These are phyloP conservation scores for Holacanthella duospinosa DNA, from an alignment of 2,888 invertebrate genomes.

Conservation along the genomic window DNA sequence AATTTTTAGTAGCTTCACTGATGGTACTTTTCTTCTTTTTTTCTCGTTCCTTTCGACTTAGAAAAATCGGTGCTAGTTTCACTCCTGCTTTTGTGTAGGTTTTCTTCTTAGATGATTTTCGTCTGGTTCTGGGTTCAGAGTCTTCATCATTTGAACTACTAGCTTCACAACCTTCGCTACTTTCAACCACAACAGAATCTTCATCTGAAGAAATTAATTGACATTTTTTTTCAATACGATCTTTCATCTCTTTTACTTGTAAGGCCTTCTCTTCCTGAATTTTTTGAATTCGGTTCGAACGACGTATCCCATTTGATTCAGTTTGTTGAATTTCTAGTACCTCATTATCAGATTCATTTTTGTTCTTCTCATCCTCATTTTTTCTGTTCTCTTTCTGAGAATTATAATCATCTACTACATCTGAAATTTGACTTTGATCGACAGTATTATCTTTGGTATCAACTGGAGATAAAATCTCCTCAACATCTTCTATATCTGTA, in stretches of 20 bases:
- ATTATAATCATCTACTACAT: no score
- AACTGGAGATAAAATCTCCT: no score
- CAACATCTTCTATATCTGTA: no score
- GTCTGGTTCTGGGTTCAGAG: not conserved
- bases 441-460: no score
- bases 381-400: no score
- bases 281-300: no score
- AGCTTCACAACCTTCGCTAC: no score
- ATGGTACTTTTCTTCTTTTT: not conserved
- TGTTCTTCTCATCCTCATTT: no score
- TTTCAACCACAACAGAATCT: not conserved
- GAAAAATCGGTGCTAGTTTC: not conserved
- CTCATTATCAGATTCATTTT: no score
- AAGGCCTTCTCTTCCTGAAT: not conserved
- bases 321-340: no score
- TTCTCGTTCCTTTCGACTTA: not conserved
- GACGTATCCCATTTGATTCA: no score
- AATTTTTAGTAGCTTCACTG: conserved; percentile 4
- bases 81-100: not conserved
- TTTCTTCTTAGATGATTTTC: not conserved
- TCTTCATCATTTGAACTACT: not conserved
- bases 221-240: not conserved
- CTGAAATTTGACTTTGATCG: no score
- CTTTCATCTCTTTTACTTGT: not conserved
- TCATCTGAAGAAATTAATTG: not conserved